Evolutionary conservation across 2,888 invertebrate genomes (phyloP), one percentile per base, ranked within the genome.

Genomic region (Pogonocherus hispidulus): DNA sequence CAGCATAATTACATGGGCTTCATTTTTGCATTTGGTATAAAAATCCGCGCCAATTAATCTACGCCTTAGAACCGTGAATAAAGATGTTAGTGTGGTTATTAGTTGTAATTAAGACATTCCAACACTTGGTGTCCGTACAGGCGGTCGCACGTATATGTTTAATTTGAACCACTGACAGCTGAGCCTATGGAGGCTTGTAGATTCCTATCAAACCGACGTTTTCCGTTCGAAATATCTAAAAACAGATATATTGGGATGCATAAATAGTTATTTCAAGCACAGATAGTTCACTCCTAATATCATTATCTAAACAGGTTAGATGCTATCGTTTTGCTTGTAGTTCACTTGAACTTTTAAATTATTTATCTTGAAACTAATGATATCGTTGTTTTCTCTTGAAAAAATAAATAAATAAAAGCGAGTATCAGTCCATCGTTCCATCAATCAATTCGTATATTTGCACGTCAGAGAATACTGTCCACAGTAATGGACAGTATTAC

Each of bases 51-150:
- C 32, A 59, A 59, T 59, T 59, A 59, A 59, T 59, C 59, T 49
- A 22, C 18, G 47, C 19, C 47, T 19, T n/a, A 35, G 23, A 4
- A 47, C 46, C 47, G 47, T 19, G 32, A 19, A 59, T 59, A 49
- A 59, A 59, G 59, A 59, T 8, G 47, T 32, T 57, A 57, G 23
- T 23, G 27, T 18, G 14, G 41, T 57, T 59, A 35, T 59, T 59
- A 32, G 49, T 11, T 22, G 32, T 59, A 59, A 59, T 59, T 59
- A 59, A 59, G 59, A 46, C 47, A 59, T 59, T 59, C 47, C 49
- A 32, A n/a, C 23, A 41, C 57, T 22, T 41, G 44, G 16, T 11
- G 16, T 14, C 27, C 46, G 20, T 27, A 57, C 35, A 44, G 56
- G 23, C 20, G 57, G 44, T 57, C 57, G 23, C 11, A 18, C 22